These are phyloP conservation scores for Trissolcus japonicus DNA, from an alignment of 2,888 invertebrate genomes.

Conservation along the genomic window DNA sequence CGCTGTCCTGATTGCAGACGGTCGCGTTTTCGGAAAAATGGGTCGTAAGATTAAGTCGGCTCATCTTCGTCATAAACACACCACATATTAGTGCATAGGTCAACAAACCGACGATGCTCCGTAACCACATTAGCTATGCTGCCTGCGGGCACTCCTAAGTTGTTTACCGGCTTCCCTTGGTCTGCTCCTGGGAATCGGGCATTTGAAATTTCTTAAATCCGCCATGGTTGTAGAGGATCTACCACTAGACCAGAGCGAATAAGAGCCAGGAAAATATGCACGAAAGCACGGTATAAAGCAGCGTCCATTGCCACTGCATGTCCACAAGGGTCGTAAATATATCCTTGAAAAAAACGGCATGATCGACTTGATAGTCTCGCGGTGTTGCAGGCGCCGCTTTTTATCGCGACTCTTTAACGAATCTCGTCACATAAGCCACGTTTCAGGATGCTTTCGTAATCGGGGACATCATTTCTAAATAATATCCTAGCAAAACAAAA, in stretches of 20 bases:
- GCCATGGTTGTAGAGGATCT: conserved; percentile 91
- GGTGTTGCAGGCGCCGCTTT: conserved; percentile 98
- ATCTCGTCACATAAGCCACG: conserved; percentile 83
- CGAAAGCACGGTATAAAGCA: conserved; percentile 88
- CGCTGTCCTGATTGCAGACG: conserved; percentile 90
- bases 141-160: conserved; percentile 96
- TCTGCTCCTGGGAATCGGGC: conserved; percentile 78
- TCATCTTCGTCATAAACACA: conserved; percentile 95
- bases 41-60: conserved; percentile 95
- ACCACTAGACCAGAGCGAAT: conserved; percentile 94
- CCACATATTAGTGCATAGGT: conserved; percentile 89
- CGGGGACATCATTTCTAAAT: too few relatives aligned
- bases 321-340: conserved; percentile 92
- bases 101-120: conserved; percentile 94
- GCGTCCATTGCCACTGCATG: conserved; percentile 94
- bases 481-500: too few relatives aligned
- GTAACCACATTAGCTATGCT: conserved; percentile 95
- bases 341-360: conserved; percentile 84
- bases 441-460: conserved; percentile 78
- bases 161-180: conserved; percentile 89
- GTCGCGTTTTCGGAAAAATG: conserved; percentile 94
- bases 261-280: conserved; percentile 92
- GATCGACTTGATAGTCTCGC: conserved; percentile 91
- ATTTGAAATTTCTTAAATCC: conserved; percentile 85
- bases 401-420: conserved; percentile 90